Percentiles rank a stretch among this genome's conserved stretches.
phyloP scores from a whole-genome alignment of 2,888 invertebrate genomes.

The Eupithecia subumbrata region DNA sequence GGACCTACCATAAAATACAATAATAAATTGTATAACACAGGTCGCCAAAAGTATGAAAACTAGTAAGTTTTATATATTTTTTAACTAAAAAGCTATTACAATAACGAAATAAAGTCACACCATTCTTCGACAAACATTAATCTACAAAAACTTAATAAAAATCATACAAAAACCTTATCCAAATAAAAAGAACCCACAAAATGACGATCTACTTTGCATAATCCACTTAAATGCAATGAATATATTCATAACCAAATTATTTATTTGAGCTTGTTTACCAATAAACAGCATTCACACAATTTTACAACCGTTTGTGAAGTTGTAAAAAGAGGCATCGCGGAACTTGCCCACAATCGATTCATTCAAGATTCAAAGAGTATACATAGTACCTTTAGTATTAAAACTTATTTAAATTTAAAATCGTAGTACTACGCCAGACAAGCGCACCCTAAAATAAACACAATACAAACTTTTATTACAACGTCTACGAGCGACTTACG shows the following conservation, averaged over 20 bases:
- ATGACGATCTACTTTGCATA: slow-evolving; percentile 29
- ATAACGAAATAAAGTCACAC: background rate
- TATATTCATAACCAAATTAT: slow-evolving; percentile 32
- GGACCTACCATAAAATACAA: no score
- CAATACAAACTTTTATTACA: slow-evolving; percentile 71
- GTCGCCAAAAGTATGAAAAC: background rate
- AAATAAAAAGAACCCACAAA: slow-evolving; percentile 27
- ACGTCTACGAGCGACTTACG: slow-evolving; percentile 60
- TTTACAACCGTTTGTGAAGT: slow-evolving; percentile 41
- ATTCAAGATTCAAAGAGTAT: slow-evolving; percentile 46
- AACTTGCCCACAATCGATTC: slow-evolving; percentile 38
- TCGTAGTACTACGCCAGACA: slow-evolving; percentile 60
- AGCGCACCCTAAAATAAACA: slow-evolving; percentile 67
- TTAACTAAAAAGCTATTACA: background rate
- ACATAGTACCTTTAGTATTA: slow-evolving; percentile 43
- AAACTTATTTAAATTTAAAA: slow-evolving; percentile 65
- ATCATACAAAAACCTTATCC: slow-evolving; percentile 12
- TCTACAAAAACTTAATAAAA: background rate
- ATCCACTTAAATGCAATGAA: slow-evolving; percentile 32
- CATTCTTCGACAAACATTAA: background rate
- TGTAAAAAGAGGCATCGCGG: slow-evolving; percentile 43
- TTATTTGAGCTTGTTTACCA: slow-evolving; percentile 35
- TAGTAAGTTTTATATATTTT: background rate
- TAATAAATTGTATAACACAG: background rate
- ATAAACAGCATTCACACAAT: slow-evolving; percentile 34